phyloP scores from a whole-genome alignment of 2,797 vertebrate genomes.

The Nothura maculosa region DNA sequence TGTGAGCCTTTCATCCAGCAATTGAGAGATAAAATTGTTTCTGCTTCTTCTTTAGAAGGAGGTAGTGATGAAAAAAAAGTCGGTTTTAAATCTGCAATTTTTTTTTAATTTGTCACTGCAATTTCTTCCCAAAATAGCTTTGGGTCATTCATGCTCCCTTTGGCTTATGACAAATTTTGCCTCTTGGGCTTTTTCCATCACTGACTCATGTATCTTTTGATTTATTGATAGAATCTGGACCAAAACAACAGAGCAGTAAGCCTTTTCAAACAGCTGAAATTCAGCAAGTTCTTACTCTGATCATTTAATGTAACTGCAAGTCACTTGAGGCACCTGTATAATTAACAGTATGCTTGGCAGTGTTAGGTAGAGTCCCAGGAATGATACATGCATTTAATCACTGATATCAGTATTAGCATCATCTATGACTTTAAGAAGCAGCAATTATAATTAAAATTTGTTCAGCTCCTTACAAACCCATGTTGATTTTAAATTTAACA shows the following conservation, averaged over 20 bases:
- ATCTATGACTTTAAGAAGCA: background rate
- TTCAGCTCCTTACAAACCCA: background rate
- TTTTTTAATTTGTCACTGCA: background rate
- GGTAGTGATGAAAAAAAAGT: slow-evolving; percentile 10
- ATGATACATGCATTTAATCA: background rate
- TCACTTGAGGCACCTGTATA: background rate
- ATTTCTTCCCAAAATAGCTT: slow-evolving; percentile 26
- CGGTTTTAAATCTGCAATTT: too few species aligned
- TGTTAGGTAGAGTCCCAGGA: background rate
- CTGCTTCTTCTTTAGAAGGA: background rate
- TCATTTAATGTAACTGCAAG: background rate
- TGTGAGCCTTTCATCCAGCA: background rate
- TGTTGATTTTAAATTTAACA: background rate
- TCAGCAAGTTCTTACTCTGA: background rate
- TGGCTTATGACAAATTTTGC: slow-evolving; percentile 9
- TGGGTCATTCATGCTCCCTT: background rate
- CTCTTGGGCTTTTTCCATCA: background rate
- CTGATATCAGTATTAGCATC: background rate
- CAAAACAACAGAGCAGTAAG: background rate
- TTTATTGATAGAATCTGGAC: background rate
- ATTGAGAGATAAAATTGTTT: background rate
- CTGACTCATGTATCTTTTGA: background rate
- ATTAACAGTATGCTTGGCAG: background rate
- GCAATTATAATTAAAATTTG: background rate
- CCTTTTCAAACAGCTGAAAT: background rate